These are phyloP conservation scores for Platycheirus rosarum DNA, from an alignment of 2,888 invertebrate genomes.

Conservation along the genomic window DNA sequence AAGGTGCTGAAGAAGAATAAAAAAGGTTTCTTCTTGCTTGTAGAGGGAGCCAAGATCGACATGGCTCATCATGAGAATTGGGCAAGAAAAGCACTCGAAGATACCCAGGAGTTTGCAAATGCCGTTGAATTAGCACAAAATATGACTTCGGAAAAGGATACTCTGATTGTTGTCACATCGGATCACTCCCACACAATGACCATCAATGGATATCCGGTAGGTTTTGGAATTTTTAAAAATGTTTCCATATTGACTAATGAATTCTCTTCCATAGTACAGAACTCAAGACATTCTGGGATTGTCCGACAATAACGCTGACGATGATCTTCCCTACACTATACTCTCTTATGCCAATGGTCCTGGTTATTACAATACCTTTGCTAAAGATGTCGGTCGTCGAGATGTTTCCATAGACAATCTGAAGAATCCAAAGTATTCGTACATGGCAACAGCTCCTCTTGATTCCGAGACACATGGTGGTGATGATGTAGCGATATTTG, in stretches of 20 bases:
- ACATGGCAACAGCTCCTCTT: conserved; percentile 86
- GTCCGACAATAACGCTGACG: conserved; percentile 83
- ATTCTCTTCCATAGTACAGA: conserved; percentile 79
- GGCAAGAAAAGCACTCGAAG: conserved; percentile 89
- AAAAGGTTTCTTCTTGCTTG: conserved; percentile 89
- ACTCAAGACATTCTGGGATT: conserved; percentile 85
- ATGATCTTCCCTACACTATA: conserved; percentile 86
- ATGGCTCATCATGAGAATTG: conserved; percentile 86
- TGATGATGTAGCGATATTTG: conserved; percentile 91
- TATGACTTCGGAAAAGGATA: conserved; percentile 87
- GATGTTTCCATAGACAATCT: conserved; percentile 76
- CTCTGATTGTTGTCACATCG: conserved; percentile 91
- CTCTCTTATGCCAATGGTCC: conserved; percentile 91
- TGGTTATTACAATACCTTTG: conserved; percentile 84
- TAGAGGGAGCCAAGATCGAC: conserved; percentile 85
- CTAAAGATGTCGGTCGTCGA: conserved; percentile 76
- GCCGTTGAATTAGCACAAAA: conserved; percentile 87
- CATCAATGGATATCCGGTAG: conserved; percentile 88
- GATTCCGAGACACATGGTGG: conserved; percentile 88
- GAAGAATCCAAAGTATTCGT: conserved; percentile 80
- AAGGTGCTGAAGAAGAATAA: conserved; percentile 85
- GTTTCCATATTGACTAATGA: not conserved
- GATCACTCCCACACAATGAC: conserved; percentile 92
- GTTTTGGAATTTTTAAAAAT: conserved; percentile 77
- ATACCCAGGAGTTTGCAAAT: conserved; percentile 90